Base-by-base conservation (phyloP, 2,888 invertebrate species). In the Netelia melanura region DNA sequence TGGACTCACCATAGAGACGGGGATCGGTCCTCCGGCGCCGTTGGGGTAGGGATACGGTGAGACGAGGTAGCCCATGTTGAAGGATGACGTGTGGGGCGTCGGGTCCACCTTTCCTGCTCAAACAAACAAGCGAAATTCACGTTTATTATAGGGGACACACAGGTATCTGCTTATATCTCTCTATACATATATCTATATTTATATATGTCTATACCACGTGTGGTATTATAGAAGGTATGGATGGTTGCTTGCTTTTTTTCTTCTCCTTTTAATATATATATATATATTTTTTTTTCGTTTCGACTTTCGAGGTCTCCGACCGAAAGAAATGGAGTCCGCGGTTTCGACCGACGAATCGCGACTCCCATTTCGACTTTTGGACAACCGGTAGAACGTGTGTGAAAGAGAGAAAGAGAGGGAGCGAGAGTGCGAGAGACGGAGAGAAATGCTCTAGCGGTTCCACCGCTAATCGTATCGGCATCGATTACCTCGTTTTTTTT, bases 31-130 rank as follows among this genome's bases (percentile, higher is more conserved):
- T 91, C 97, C 96, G 90, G 97, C 97, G 92, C 98, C 98, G 94
- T 98, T 98, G 94, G 98, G 96, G 95, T 98, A 98, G 89, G 97
- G 96, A 94, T 98, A 98, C 84, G 98, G 98, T 88, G 98, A 97
- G 94, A 98, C 97, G 94, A 98, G 96, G 95, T 98, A 98, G 93
- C 98, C 98, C 97, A 98, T 98, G 95, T 98, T 98, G 96, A 98
- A 98, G 89, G 96, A 95, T 88, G 97, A 96, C 90, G 97, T 96
- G 93, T 97, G 97, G 87, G 97, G 96, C 92, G 96, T 96, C 86
- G 96, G 96, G 93, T 97, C 97, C 94, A 97, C 96, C 95, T 97
- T 97, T 95, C 97, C 97, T 97, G 95, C 54, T 95, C 88, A 89
- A 89, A 90, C 84, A 88, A 91, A 88, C 77, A 87, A 87, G 79